These are phyloP conservation scores for Rutilus rutilus DNA, from an alignment of 2,113 vertebrate species.

Conservation along the genomic window DNA sequence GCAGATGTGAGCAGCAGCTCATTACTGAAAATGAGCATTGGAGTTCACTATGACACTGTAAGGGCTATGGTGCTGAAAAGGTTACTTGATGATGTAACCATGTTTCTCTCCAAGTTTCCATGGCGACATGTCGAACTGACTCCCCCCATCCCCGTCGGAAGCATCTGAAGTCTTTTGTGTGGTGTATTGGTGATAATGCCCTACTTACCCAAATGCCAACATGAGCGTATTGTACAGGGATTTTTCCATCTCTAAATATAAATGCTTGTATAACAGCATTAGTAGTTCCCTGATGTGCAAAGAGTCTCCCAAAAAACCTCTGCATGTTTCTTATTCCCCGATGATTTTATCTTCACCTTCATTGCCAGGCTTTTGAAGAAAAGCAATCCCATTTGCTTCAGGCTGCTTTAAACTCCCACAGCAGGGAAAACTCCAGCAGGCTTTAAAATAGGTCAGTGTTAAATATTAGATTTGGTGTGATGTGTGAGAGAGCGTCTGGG, in stretches of 20 bases:
- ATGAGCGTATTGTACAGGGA: slow-evolving; percentile 17
- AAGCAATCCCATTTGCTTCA: neutral
- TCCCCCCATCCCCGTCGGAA: slow-evolving; percentile 12
- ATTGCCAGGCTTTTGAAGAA: neutral
- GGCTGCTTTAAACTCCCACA: slow-evolving; percentile 46
- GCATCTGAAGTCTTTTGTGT: slow-evolving; percentile 25
- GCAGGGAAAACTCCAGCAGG: slow-evolving; percentile 41
- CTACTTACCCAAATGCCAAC: slow-evolving; percentile 45
- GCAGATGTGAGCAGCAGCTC: slow-evolving; percentile 5
- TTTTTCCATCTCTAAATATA: slow-evolving; percentile 36
- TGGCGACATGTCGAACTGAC: slow-evolving; percentile 14
- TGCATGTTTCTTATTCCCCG: neutral
- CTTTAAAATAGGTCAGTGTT: slow-evolving; percentile 58
- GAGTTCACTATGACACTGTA: slow-evolving; percentile 14
- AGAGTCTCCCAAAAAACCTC: slow-evolving; percentile 9
- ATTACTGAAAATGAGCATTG: neutral
- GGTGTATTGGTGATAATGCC: slow-evolving; percentile 26
- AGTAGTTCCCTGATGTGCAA: slow-evolving; percentile 1
- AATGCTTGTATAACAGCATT: slow-evolving; percentile 21
- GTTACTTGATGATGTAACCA: slow-evolving; percentile 34
- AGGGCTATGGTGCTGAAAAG: neutral
- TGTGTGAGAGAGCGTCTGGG: slow-evolving; percentile 34
- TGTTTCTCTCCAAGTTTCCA: slow-evolving; percentile 31
- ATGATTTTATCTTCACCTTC: slow-evolving; percentile 12
- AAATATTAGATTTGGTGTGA: slow-evolving; percentile 54